A percentile compares a stretch with the other conserved stretches of the same genome.
phyloP scores from a whole-genome alignment of 2,113 vertebrate species.

The Poeciliopsis prolifica region DNA sequence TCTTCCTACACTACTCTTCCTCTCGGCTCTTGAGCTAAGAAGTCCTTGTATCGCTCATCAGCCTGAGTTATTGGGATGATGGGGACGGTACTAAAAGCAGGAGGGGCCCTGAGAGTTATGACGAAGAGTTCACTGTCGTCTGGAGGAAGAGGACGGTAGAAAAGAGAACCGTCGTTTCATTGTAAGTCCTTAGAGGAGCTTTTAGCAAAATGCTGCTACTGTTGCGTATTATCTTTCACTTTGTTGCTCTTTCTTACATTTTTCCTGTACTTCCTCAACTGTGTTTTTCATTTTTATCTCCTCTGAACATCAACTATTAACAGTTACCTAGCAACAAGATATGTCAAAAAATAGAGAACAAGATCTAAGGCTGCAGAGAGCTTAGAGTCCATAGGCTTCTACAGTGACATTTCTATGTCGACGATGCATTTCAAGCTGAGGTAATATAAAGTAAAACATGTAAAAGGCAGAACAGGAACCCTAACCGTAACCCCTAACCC shows the following conservation, averaged over 20 bases:
- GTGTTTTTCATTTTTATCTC: constrained; percentile 14
- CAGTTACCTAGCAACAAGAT: constrained; percentile 75
- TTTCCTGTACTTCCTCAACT: constrained; percentile 1
- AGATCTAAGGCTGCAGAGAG: background rate
- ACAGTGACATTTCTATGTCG: background rate
- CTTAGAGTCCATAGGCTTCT: background rate
- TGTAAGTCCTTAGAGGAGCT: constrained; percentile 32
- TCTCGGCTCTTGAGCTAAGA: constrained; percentile 5
- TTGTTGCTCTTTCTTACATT: background rate
- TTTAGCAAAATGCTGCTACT: constrained; percentile 11
- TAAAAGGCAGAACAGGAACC: constrained; percentile 3
- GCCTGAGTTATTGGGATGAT: constrained; percentile 59
- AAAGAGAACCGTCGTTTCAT: constrained; percentile 19
- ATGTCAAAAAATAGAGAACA: constrained; percentile 17
- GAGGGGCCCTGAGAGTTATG: constrained; percentile 60
- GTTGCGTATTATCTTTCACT: constrained; percentile 3
- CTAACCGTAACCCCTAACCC: background rate
- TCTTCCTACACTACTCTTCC: background rate
- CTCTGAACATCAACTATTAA: constrained; percentile 68
- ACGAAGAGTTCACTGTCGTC: constrained; percentile 58
- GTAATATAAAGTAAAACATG: background rate
- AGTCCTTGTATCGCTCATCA: constrained; percentile 53
- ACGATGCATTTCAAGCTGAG: constrained; percentile 7
- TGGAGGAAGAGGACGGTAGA: constrained; percentile 42
- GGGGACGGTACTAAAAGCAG: constrained; percentile 46